A percentile compares a stretch with the other conserved stretches of the same genome.
Evolutionary conservation across 2,113 vertebrate genomes (phyloP).

Genomic region (Passer montanus): DNA sequence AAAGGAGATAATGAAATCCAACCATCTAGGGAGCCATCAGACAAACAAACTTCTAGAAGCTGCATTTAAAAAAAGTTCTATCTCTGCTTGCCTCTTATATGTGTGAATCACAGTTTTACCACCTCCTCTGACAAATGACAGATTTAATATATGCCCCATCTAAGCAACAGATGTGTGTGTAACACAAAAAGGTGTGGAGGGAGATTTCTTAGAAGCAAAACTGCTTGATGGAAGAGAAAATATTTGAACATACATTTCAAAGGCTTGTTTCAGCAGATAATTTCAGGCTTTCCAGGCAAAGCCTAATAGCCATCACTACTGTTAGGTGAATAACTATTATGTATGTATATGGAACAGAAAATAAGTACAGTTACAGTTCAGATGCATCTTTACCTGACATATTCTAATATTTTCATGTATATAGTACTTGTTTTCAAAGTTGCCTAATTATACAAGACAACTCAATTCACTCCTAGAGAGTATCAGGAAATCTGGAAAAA

Average conservation of each 20-base stretch:
- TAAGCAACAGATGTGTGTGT: background rate
- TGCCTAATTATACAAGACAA: background rate
- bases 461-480: background rate
- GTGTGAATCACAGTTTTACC: background rate
- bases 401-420: background rate
- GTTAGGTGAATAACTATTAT: background rate
- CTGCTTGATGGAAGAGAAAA: conserved; percentile 10
- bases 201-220: conserved; percentile 13
- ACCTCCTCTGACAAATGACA: background rate
- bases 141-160: background rate
- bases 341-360: background rate
- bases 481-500: background rate
- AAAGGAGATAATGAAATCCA: conserved; percentile 12
- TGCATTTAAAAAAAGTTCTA: background rate
- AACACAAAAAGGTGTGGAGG: background rate
- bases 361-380: background rate
- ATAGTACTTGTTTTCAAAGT: background rate
- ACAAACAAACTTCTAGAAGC: background rate
- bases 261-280: background rate
- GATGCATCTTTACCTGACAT: background rate
- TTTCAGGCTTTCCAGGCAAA: background rate
- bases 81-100: background rate
- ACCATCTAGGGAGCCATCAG: background rate
- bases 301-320: background rate
- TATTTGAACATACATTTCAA: conserved; percentile 44